Evolutionary conservation across 2,888 invertebrate species (phyloP), one percentile per base, ranked within the genome.

Genomic region (Andrena hattorfiana): DNA sequence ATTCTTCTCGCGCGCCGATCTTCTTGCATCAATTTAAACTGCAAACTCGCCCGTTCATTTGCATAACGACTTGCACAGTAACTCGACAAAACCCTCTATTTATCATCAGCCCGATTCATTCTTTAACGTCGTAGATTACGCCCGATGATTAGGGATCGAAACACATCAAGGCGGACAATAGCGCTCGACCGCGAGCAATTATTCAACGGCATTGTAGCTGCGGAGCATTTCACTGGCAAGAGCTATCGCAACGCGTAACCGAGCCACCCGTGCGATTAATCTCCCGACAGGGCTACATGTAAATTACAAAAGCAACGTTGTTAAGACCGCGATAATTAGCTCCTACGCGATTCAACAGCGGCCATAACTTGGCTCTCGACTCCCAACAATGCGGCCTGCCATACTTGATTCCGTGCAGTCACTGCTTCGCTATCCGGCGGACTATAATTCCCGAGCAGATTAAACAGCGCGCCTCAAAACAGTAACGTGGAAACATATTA

Each of bases 261-360:
- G 32, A 54, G 49, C 66, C 35, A 59, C 76, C 51, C 42, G 16
- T 32, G 28, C 80, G 42, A 79, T 81, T 81, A 79, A 81, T 73
- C 68, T 32, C 42, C 42, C 23, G 20, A 56, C 13, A 7, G 51
- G 8, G 56, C 32, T 64, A 51, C 28, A n/a, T 60, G 20, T 16
- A 48, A 54, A 71, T 71, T 70, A 64, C 71, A 32, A 67, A 77
- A 78, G 51, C 60, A 48, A 48, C 32, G 48, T 51, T 62, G 62
- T 71, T 78, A 71, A 71, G 71, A 54, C 66, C 48, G 13, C 8
- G 60, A 67, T 54, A 78, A 54, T 66, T 70, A 71, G 70, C 32
- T 28, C 2, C 42, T 20, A 8, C 10, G 26, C n/a, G 60, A 80
- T 67, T 67, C 66, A 66, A 54, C n/a, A 8, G 54, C 63, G 30